Evolutionary conservation across 2,113 vertebrate species (phyloP), one percentile per base, ranked within the genome.

Genomic region (Festucalex cinctus): DNA sequence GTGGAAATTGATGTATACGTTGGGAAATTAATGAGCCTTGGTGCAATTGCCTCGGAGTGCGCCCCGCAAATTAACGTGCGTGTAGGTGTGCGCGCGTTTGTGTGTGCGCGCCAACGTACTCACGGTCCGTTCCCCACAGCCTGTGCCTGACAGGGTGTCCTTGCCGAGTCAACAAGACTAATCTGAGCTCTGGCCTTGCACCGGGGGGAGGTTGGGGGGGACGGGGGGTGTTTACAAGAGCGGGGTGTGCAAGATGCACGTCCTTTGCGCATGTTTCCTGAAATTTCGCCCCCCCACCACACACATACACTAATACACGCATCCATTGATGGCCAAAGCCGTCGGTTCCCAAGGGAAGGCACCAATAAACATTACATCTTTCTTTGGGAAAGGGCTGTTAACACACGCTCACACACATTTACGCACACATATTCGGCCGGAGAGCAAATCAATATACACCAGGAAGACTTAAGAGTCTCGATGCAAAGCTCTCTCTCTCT

Each of bases 111-210:
- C n/a, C 48, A 63, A 72, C 60, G 49, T 53, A 75, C 69, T 78
- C 64, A 67, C 84, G 77, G 77, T 78, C 78, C 22, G 71, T 73
- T 77, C 74, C 74, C 73, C 69, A 9, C 76, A 78, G 85, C 77
- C 82, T 81, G 71, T 64, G 79, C 82, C 79, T 89, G 86, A 91
- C 88, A 89, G 88, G 83, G 81, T 85, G 89, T 90, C 90, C 91
- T 91, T 91, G 91, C 83, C 82, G 76, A 90, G 85, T 91, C 91
- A 89, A 91, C 88, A 91, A 88, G 88, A 90, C 88, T 87, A 88
- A 91, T 92, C 87, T 90, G 83, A 49, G 76, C 83, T 84, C 83
- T 76, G 83, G 90, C 80, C 87, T 88, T 86, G 83, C 85, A 81
- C 82, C 37, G 72, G 64, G 41, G 46, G 37, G 32, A 35, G 16